These are phyloP conservation scores for Oostethus manadensis DNA, from an alignment of 2,113 vertebrate genomes.

Conservation along the genomic window DNA sequence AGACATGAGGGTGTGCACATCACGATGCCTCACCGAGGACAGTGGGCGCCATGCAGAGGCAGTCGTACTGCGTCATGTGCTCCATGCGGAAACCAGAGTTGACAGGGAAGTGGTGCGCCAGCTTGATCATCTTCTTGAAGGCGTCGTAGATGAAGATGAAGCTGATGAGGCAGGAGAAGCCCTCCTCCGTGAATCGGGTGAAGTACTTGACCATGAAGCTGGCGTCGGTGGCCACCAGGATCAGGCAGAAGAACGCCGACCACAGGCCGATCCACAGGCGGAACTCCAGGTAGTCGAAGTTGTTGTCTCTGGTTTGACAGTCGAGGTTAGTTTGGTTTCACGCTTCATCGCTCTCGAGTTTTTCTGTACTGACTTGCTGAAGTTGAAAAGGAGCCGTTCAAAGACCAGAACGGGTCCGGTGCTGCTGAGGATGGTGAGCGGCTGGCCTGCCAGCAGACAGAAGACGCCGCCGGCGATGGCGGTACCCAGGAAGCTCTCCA, in stretches of 20 bases:
- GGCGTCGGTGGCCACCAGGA: constrained; percentile 90
- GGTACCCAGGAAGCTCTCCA: constrained; percentile 97
- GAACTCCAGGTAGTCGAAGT: constrained; percentile 93
- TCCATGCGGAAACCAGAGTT: constrained; percentile 81
- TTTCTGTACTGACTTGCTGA: constrained; percentile 83
- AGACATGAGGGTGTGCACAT: no score
- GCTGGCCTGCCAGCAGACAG: constrained; percentile 90
- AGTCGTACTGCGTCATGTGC: constrained; percentile 82
- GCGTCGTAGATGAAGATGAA: constrained; percentile 99
- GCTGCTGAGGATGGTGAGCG: constrained; percentile 95
- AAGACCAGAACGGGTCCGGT: constrained; percentile 96
- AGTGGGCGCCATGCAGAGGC: constrained; percentile 79
- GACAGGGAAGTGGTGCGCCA: constrained; percentile 89
- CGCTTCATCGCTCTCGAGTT: not conserved
- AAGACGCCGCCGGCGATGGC: constrained; percentile 86
- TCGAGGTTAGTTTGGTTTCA: not conserved
- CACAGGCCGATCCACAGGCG: constrained; percentile 97
- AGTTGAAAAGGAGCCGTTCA: constrained; percentile 93
- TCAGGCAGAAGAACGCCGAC: constrained; percentile 90
- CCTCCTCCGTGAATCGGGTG: constrained; percentile 96
- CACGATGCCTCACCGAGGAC: constrained; percentile 70
- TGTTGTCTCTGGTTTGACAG: constrained; percentile 77
- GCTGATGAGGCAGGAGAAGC: constrained; percentile 95
- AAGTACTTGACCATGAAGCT: constrained; percentile 97
- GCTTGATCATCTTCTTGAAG: constrained; percentile 98